These are phyloP conservation scores for Sturnus vulgaris DNA, from an alignment of 2,113 vertebrate genomes.

Conservation along the genomic window DNA sequence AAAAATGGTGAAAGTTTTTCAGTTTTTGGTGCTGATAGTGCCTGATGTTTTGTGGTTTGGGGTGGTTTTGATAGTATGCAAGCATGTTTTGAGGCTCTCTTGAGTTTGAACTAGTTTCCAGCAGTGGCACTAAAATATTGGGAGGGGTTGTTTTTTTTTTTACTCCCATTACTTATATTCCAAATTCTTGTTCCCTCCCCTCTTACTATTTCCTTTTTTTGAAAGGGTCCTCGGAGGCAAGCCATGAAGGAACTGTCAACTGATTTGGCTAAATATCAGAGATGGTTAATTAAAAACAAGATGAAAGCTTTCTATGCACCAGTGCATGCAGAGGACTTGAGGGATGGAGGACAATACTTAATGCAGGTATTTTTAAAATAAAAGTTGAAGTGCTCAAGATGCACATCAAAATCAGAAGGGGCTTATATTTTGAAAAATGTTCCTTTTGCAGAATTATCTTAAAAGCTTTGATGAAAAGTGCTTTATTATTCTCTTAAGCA, in stretches of 20 bases:
- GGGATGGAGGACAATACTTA: slow-evolving; percentile 90
- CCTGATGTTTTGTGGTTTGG: background rate
- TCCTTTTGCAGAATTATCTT: background rate
- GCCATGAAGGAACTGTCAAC: slow-evolving; percentile 90
- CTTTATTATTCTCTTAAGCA: background rate
- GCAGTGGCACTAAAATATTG: background rate
- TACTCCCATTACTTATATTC: background rate
- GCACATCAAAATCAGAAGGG: background rate
- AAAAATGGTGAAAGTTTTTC: background rate
- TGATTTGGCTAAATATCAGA: slow-evolving; percentile 87
- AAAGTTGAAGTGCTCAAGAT: background rate
- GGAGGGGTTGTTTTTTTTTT: background rate
- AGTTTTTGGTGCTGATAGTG: background rate
- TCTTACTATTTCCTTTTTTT: background rate
- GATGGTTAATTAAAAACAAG: slow-evolving; percentile 93
- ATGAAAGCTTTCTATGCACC: slow-evolving; percentile 94
- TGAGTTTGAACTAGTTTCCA: background rate
- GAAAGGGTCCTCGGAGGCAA: slow-evolving; percentile 87
- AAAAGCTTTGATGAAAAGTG: background rate
- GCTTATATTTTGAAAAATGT: background rate
- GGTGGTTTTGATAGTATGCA: background rate
- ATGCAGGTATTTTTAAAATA: slow-evolving; percentile 81
- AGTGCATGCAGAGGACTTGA: slow-evolving; percentile 92
- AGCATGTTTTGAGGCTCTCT: background rate
- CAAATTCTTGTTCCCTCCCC: background rate